phyloP scores from a whole-genome alignment of 2,797 vertebrate species.

The Siniperca scherzeri region DNA sequence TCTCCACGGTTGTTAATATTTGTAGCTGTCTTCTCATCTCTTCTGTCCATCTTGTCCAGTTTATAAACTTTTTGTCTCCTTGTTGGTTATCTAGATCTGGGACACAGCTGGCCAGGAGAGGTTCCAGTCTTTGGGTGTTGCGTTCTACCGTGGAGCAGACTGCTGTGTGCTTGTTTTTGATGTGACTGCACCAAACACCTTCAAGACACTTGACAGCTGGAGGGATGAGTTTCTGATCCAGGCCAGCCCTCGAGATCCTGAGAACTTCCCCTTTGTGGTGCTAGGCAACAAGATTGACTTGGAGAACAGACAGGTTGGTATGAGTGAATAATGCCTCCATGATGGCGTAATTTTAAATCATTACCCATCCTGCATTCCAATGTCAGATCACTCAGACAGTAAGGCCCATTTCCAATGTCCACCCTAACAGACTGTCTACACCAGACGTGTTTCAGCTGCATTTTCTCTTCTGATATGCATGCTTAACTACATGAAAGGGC shows the following conservation, averaged over 20 bases:
- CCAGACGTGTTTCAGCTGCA: not conserved
- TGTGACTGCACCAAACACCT: slow-evolving; percentile 92
- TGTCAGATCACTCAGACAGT: not conserved
- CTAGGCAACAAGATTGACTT: slow-evolving; percentile 96
- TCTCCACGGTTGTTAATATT: not conserved
- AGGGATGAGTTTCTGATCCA: slow-evolving; percentile 94
- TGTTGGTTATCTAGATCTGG: slow-evolving; percentile 88
- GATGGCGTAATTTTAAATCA: not conserved
- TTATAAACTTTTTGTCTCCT: not conserved
- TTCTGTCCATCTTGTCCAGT: not conserved
- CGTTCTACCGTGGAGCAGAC: slow-evolving; percentile 94
- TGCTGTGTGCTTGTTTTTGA: slow-evolving; percentile 95
- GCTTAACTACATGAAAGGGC: not conserved
- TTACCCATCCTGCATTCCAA: not conserved
- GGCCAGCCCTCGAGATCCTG: slow-evolving; percentile 92
- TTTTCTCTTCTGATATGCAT: not conserved
- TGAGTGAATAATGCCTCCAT: not conserved
- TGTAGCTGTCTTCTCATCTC: not conserved
- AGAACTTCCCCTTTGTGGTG: slow-evolving; percentile 95
- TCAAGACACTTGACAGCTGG: slow-evolving; percentile 95
- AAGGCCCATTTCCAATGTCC: not conserved
- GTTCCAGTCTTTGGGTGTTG: slow-evolving; percentile 94
- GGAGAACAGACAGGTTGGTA: slow-evolving; percentile 94
- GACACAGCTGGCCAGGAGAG: slow-evolving; percentile 94
- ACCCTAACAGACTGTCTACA: not conserved